A percentile compares a stretch with the other conserved stretches of the same genome.
phyloP scores from a whole-genome alignment of 2,113 vertebrate species.

The Pluvianellus socialis region DNA sequence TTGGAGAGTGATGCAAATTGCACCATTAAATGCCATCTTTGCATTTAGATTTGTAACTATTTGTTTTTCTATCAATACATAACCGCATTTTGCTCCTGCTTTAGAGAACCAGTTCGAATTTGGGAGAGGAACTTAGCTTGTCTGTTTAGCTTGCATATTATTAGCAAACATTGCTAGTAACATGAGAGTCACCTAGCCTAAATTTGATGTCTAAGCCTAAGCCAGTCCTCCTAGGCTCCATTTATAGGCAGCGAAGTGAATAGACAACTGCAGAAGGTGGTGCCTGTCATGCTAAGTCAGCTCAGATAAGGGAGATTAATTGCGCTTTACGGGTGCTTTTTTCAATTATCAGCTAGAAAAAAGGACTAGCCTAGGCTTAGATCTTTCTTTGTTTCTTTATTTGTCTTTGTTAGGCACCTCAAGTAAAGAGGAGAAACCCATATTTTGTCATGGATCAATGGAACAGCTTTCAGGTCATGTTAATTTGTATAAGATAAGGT shows the following conservation, averaged over 20 bases:
- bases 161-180: background rate
- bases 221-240: background rate
- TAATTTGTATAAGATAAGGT: conserved; percentile 2
- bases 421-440: background rate
- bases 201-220: background rate
- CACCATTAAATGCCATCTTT: background rate
- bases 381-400: background rate
- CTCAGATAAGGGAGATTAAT: conserved; percentile 44
- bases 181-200: background rate
- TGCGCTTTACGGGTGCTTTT: background rate
- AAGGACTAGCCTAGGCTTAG: background rate
- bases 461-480: background rate
- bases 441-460: background rate
- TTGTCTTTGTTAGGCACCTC: background rate
- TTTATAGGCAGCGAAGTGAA: background rate
- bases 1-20: background rate
- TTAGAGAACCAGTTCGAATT: background rate
- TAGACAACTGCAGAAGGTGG: background rate
- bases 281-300: background rate
- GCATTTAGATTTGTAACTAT: background rate
- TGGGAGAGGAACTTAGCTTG: background rate
- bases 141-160: background rate
- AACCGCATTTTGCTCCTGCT: background rate
- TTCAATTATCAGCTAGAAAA: background rate
- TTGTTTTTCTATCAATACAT: background rate